Evolutionary conservation across 2,113 vertebrate genomes (phyloP).

Genomic region (Prunella himalayana): DNA sequence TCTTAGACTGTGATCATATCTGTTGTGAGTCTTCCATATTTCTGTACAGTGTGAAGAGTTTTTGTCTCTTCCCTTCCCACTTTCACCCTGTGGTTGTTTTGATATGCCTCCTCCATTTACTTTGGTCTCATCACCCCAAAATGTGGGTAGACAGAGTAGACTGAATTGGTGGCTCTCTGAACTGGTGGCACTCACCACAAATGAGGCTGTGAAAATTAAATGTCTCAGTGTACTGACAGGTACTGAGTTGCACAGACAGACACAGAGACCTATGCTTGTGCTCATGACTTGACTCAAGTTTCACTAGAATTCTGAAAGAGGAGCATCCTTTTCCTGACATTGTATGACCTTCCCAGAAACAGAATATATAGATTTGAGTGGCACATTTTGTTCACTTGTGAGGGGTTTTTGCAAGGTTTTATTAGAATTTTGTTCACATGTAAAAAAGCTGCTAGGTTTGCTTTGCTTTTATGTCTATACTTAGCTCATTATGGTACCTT

Average conservation of each 20-base stretch:
- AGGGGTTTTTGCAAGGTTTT: not conserved
- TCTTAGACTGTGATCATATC: not conserved
- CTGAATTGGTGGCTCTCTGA: not conserved
- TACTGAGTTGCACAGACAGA: not conserved
- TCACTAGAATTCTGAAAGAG: not conserved
- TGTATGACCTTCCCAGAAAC: not conserved
- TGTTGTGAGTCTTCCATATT: not conserved
- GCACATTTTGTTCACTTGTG: not conserved
- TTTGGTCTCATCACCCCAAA: not conserved
- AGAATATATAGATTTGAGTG: not conserved
- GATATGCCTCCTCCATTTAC: not conserved
- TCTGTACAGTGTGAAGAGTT: not conserved
- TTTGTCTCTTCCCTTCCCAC: not conserved
- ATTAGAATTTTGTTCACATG: not conserved
- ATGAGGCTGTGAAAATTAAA: not conserved
- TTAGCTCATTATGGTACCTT: not conserved
- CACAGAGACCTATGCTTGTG: not conserved
- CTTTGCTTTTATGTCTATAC: not conserved
- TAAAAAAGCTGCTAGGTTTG: not conserved
- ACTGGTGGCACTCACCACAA: not conserved
- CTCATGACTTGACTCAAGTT: not conserved
- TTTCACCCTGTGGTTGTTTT: not conserved
- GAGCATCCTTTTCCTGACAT: not conserved
- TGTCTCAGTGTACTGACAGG: not conserved
- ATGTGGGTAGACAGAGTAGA: accelerated